phyloP scores from a whole-genome alignment of 37 sponge, comb jelly and placozoan species.

The Halichondria panicea region DNA sequence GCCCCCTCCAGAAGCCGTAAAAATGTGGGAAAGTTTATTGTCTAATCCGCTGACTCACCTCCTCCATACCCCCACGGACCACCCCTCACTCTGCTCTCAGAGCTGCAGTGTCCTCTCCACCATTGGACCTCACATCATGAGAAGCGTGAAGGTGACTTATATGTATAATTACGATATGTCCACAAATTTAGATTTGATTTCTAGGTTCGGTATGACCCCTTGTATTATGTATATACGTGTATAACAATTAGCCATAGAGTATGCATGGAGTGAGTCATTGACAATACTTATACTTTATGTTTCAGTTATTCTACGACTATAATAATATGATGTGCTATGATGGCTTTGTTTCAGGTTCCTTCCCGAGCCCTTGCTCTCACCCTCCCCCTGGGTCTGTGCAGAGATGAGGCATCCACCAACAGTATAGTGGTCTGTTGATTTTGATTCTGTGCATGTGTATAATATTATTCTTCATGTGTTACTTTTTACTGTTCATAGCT shows the following conservation, averaged over 20 bases:
- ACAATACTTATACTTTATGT: no score
- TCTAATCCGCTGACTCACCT: conserved; percentile 28
- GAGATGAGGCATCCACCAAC: conserved; percentile 15
- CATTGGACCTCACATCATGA: conserved; percentile 16
- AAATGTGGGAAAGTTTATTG: conserved; percentile 53
- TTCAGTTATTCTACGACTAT: neutral
- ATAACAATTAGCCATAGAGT: no score
- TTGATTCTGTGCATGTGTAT: no score
- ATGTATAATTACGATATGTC: neutral
- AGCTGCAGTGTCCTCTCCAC: conserved; percentile 57
- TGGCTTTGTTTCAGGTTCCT: conserved; percentile 8
- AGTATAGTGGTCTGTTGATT: no score
- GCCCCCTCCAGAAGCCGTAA: neutral
- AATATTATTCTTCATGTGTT: no score
- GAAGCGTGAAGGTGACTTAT: conserved; percentile 18
- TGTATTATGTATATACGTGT: no score
- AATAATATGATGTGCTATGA: neutral
- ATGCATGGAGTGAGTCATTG: no score
- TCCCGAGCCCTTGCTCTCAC: conserved; percentile 22
- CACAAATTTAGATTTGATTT: neutral
- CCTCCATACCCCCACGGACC: conserved; percentile 18
- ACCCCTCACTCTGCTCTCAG: conserved; percentile 8
- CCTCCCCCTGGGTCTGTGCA: conserved; percentile 46
- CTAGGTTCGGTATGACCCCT: no score
- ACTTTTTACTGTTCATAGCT: no score